Evolutionary conservation across 2,888 invertebrate genomes (phyloP), one percentile per base, ranked within the genome.

Genomic region (Pseudanteris insignis): DNA sequence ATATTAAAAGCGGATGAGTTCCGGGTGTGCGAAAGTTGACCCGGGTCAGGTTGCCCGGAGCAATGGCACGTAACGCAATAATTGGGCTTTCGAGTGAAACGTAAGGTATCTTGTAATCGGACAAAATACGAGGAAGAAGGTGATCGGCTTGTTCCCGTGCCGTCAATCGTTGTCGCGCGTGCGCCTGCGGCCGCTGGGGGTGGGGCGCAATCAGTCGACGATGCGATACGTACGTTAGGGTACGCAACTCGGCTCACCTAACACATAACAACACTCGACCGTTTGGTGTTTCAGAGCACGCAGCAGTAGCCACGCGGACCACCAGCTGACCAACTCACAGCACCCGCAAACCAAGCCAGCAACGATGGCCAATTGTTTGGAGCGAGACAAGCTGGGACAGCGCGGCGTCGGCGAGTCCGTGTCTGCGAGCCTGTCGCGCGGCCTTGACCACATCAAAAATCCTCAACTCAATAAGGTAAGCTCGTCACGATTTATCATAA

Each of bases 391-490:
- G 79, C 82, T 86, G 79, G 89, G 85, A 78, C 82, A 86, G 62
- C 82, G 83, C 14, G 82, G 82, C 18, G 73, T 76, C 2, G 85
- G 84, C 47, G 86, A 87, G 72, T 74, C 76, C 47, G 77, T 82
- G 65, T 80, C 83, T 64, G 79, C 83, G 67, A 83, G 84, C 74
- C 83, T 83, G 53, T 75, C 86, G 47, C 83, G 86, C 47, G 89
- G 89, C 50, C 82, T 89, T 64, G 89, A 89, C 79, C 86, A 86
- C 64, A 82, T 89, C 33, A 83, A 85, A 59, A 84, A 88, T 74
- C 88, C 89, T 1, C 84, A 86, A 51, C 82, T 89, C 6, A 89
- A 89, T 78, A 89, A 89, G 88, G 89, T 89, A 78, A 26, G n/a
- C n/a, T n/a, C n/a, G n/a, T n/a, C n/a, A n/a, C n/a, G n/a, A n/a